phyloP scores from a whole-genome alignment of 2,113 vertebrate species.

The Epinephelus fuscoguttatus region DNA sequence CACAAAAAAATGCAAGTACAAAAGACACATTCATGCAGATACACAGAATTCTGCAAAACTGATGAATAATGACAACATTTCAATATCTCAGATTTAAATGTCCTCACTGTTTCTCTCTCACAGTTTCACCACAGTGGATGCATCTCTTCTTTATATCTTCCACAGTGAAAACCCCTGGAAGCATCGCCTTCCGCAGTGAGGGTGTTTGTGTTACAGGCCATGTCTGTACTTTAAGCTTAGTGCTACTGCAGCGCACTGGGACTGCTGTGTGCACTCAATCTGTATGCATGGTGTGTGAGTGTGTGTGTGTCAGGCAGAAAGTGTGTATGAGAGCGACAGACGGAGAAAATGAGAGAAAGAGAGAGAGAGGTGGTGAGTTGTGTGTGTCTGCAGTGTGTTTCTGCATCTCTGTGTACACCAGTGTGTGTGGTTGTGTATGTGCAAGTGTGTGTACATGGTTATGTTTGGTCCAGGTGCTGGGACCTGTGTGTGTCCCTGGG shows the following conservation, averaged over 20 bases:
- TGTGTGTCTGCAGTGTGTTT: constrained; percentile 51
- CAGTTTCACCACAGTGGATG: background rate
- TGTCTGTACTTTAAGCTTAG: constrained; percentile 59
- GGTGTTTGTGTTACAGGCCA: constrained; percentile 56
- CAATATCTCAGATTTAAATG: background rate
- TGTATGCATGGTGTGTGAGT: constrained; percentile 63
- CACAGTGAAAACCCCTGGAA: constrained; percentile 21
- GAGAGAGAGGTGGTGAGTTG: constrained; percentile 38
- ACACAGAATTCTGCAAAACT: background rate
- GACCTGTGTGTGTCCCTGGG: constrained; percentile 75
- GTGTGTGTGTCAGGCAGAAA: constrained; percentile 40
- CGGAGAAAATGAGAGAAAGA: constrained; percentile 35
- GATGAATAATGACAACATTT: background rate
- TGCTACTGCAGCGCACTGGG: constrained; percentile 65
- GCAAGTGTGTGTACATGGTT: constrained; percentile 36
- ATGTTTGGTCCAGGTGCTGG: constrained; percentile 74
- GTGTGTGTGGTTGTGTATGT: constrained; percentile 39
- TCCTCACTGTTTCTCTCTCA: background rate
- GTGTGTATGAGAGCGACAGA: constrained; percentile 51
- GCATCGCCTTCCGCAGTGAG: constrained; percentile 30
- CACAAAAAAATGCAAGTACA: background rate
- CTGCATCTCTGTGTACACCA: constrained; percentile 39
- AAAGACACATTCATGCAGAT: background rate
- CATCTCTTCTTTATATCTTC: background rate
- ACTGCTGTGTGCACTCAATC: constrained; percentile 65